Percentiles rank a stretch among this genome's conserved stretches.
Conservation (phyloP, 2,113 vertebrate genomes). For the Dolichallabes microphthalmus region DNA sequence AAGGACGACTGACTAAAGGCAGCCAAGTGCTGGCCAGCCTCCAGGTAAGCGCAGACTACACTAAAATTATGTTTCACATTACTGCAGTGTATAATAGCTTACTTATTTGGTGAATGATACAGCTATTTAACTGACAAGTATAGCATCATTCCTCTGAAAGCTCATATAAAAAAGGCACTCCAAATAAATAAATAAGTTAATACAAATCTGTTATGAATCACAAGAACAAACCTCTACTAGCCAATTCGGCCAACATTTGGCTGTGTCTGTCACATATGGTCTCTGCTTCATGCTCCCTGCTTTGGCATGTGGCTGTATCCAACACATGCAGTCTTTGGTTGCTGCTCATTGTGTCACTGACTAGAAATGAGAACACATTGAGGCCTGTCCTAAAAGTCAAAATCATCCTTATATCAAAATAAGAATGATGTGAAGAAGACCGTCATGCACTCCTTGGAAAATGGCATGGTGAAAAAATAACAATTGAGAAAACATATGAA, state of each 20-base stretch:
- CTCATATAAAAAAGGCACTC: neutral
- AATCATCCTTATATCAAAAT: neutral
- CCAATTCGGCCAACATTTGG: constrained; percentile 16
- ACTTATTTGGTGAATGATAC: neutral
- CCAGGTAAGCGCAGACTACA: neutral
- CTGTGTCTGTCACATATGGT: constrained; percentile 29
- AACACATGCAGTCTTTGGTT: constrained; percentile 22
- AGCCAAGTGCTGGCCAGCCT: neutral
- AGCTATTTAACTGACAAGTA: constrained; percentile 23
- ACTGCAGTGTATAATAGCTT: neutral
- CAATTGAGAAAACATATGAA: constrained; percentile 5
- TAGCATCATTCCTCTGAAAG: neutral
- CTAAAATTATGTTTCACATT: constrained; percentile 10
- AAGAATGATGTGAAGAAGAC: neutral
- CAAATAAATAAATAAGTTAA: constrained; percentile 1
- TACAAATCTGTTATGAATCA: constrained; percentile 18
- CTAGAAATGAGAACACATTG: constrained; percentile 4
- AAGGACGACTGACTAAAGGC: neutral
- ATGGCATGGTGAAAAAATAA: neutral
- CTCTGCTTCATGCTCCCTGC: constrained; percentile 18
- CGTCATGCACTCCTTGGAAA: neutral
- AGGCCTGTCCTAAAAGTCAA: constrained; percentile 2
- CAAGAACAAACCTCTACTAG: constrained; percentile 21
- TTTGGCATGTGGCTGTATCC: constrained; percentile 29
- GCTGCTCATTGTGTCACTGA: constrained; percentile 24